Base-by-base conservation (phyloP, 2,797 vertebrate genomes). In the Anguilla obscura region DNA sequence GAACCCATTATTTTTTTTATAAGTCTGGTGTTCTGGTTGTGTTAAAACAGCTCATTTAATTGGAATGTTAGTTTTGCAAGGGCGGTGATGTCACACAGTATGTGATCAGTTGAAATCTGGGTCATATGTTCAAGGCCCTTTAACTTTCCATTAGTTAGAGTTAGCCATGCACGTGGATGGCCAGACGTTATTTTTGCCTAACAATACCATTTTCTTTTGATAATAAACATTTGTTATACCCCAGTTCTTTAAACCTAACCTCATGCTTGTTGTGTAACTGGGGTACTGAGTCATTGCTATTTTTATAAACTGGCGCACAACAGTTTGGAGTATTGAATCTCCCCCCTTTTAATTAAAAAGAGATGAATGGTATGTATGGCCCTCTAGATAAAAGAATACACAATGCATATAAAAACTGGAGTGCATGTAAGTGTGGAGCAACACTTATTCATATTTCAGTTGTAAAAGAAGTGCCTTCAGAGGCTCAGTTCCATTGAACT, bases 311-410 rank as follows among this genome's bases (percentile, higher is more conserved):
- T 69, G 63, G 63, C 27, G 27, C 6, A 69, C 24, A 69, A 69
- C 63, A 69, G 63, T 79, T 79, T 79, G 36, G 74, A 45, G 74
- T 36, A 79, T 45, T 79, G 74, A 79, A 79, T 79, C 74, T 10
- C n/a, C 79, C 79, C 79, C 66, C 18, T 24, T 21, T 82, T 50
- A 24, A 48, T n/a, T 48, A 82, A 82, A 82, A 82, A 82, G 79
- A 9, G 18, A 48, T n/a, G 6, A 48, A 21, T 36, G 21, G 79
- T 82, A 82, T 82, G 79, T 50, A 82, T 50, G 21, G 5, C 45
- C 40, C 16, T 48, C 40, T n/a, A 21, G 45, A 24, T n/a, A 82
- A 82, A 82, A 82, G 14, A 79, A 40, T 45, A 79, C 33, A 79
- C 74, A 79, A 79, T 45, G 33, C 36, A 79, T 36, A 40, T 79